Evolutionary conservation across 2,113 vertebrate species (phyloP), one percentile per base, ranked within the genome.

Genomic region (Zosterops lateralis): DNA sequence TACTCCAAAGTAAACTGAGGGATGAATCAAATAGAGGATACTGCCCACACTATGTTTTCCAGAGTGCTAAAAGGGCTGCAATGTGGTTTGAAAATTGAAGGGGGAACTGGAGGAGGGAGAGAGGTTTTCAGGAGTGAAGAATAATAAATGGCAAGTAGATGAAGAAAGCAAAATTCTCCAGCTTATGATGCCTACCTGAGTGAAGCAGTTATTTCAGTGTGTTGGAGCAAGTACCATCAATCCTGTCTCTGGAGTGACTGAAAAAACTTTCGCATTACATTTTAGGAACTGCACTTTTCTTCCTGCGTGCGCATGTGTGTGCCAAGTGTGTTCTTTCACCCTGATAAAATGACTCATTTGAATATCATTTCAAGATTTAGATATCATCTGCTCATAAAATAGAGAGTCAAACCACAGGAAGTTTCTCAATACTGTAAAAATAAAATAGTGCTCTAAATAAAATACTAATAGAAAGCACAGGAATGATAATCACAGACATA

Each of bases 271-370:
- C 86, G 54, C 32, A 9, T 81, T 60, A 78, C 40, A 15, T 84
- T 95, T 89, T 61, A 96, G 96, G 91, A 96, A 96, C 53, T 45
- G 31, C 11, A 47, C 68, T 75, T 76, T 83, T 78, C 76, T 62
- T 32, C 1, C 84, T 67, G 29, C 47, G 3, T 58, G 47, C 48
- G 38, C 65, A 44, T 14, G 22, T 48, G 22, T 80, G 28, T 44
- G 40, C 50, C 7, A 72, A 79, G 50, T 31, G 16, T 34, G 17
- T 53, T 74, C 58, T 74, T 60, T 24, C 31, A 48, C 47, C 64
- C 45, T 58, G 13, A 32, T 4, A 9, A 72, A 64, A 67, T 70
- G 38, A 79, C 38, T 87, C 38, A 12, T 34, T 76, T 67, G 32
- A 85, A 76, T 85, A 38, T 60, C 7, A 24, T 48, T n/a, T 62